Percentiles rank a stretch among this genome's conserved stretches.
Evolutionary conservation across 2,113 vertebrate species (phyloP).

Genomic region (Azemiops feae): DNA sequence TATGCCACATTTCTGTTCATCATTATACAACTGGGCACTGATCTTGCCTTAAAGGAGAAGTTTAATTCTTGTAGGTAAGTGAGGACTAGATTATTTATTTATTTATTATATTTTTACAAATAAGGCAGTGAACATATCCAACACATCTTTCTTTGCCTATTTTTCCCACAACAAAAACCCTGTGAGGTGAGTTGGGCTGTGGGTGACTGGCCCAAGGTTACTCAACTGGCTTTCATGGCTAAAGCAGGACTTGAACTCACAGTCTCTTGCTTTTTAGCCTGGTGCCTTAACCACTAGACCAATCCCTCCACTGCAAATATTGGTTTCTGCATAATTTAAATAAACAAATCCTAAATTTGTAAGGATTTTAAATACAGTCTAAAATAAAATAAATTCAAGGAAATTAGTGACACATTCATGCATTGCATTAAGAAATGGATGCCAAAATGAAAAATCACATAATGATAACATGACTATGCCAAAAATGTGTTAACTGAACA

Average conservation of each 20-base stretch:
- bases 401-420: neutral
- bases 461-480: neutral
- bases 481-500: neutral
- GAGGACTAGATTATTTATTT: constrained; percentile 34
- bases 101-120: constrained; percentile 4
- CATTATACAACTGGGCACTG: constrained; percentile 19
- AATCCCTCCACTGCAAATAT: neutral
- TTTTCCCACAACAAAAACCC: neutral
- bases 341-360: neutral
- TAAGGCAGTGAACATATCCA: neutral
- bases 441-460: neutral
- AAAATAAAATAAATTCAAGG: neutral
- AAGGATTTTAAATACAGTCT: neutral
- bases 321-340: neutral
- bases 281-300: neutral
- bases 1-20: constrained; percentile 32
- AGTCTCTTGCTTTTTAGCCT: neutral
- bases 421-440: neutral
- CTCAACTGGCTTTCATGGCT: neutral
- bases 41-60: constrained; percentile 3
- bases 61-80: constrained; percentile 64
- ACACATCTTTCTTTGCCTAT: neutral
- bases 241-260: neutral
- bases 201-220: neutral
- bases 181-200: neutral